Evolutionary conservation across 2,113 vertebrate genomes (phyloP).

Genomic region (human): GRCh38 chrX:108089001-108089500

Average conservation of each 20-base stretch:
- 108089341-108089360: neutral
- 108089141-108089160: neutral
- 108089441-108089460: neutral
- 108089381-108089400: slow-evolving; percentile 34
- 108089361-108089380: neutral
- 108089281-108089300: neutral
- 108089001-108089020: neutral
- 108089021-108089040: neutral
- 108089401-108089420: neutral
- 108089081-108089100: slow-evolving; percentile 16
- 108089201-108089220: neutral
- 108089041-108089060: neutral
- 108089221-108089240: neutral
- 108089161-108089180: neutral
- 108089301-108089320: neutral
- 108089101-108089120: neutral
- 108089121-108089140: slow-evolving; percentile 25
- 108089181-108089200: neutral
- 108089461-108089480: too few species aligned
- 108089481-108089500: neutral
- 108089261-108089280: slow-evolving; percentile 27
- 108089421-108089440: slow-evolving; percentile 31
- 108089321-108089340: neutral
- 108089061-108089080: neutral
- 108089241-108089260: slow-evolving; percentile 27